Evolutionary conservation across 2,888 invertebrate genomes (phyloP).

Genomic region (Chymomyza amoena): DNA sequence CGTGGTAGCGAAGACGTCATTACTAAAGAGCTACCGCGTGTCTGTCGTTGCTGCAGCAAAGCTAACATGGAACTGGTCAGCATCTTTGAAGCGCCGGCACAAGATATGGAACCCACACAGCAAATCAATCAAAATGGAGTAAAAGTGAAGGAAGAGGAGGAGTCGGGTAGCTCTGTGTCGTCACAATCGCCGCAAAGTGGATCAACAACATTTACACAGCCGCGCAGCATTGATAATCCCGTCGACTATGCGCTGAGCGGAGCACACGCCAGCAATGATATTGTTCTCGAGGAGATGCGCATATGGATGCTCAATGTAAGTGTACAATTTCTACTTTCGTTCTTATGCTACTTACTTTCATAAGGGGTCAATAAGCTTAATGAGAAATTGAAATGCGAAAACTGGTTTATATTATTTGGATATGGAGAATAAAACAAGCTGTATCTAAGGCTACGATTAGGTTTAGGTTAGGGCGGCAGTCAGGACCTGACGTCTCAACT

Average conservation of each 20-base stretch:
- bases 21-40: not conserved
- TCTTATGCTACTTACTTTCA: too few relatives aligned
- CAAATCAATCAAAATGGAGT: not conserved
- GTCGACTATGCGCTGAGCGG: conserved; percentile 58
- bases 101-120: not conserved
- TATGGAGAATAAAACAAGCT: too few relatives aligned
- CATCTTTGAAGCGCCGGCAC: conserved; percentile 37
- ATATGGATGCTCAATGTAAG: conserved; percentile 63
- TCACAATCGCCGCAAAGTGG: not conserved
- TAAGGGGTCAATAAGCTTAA: too few relatives aligned
- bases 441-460: too few relatives aligned
- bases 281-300: conserved; percentile 58
- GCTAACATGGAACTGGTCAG: conserved; percentile 43
- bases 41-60: conserved; percentile 60
- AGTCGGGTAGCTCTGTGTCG: not conserved
- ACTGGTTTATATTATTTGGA: too few relatives aligned
- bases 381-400: too few relatives aligned
- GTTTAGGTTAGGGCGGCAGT: too few relatives aligned
- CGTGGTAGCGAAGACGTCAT: not conserved
- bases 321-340: conserved; percentile 6
- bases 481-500: too few relatives aligned
- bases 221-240: conserved; percentile 54
- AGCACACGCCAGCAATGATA: conserved; percentile 54
- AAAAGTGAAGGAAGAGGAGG: not conserved
- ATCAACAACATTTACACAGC: conserved; percentile 10